Evolutionary conservation across 1,140 invertebrate genomes (phyloP).

Genomic region (Philopotamus ludificatus): DNA sequence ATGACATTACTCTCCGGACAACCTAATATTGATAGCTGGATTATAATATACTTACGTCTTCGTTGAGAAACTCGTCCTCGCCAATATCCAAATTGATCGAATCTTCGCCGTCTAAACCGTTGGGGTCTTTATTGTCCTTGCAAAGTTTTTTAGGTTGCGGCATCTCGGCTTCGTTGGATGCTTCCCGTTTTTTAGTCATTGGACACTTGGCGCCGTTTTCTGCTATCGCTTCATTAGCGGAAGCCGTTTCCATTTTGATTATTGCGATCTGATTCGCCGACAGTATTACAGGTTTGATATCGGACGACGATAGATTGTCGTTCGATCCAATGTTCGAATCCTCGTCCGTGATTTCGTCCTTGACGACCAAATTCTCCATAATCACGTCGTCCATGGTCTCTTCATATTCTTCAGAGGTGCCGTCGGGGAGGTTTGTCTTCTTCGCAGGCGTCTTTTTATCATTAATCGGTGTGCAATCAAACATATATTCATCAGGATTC

Average conservation of each 20-base stretch:
- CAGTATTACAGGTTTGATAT: too few species aligned
- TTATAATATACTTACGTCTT: conserved; percentile 67
- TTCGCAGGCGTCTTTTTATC: conserved; percentile 52
- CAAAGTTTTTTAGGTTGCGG: conserved; percentile 50
- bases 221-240: conserved; percentile 47
- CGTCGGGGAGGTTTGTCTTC: conserved; percentile 46
- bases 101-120: conserved; percentile 69
- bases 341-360: conserved; percentile 49
- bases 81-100: conserved; percentile 78
- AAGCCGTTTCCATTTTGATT: background rate
- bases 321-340: conserved; percentile 20
- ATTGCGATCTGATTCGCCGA: background rate
- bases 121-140: conserved; percentile 47
- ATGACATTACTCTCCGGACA: too few species aligned
- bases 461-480: conserved; percentile 54
- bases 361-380: conserved; percentile 53
- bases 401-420: conserved; percentile 40
- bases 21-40: too few species aligned
- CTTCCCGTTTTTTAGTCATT: conserved; percentile 48
- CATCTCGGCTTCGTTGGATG: conserved; percentile 48
- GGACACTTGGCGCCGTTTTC: conserved; percentile 37
- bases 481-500: conserved; percentile 73
- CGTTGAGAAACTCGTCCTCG: conserved; percentile 76
- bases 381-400: conserved; percentile 51
- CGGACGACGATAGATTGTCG: background rate